Conservation (phyloP, 2,797 vertebrate genomes). For the Anas capensis region DNA sequence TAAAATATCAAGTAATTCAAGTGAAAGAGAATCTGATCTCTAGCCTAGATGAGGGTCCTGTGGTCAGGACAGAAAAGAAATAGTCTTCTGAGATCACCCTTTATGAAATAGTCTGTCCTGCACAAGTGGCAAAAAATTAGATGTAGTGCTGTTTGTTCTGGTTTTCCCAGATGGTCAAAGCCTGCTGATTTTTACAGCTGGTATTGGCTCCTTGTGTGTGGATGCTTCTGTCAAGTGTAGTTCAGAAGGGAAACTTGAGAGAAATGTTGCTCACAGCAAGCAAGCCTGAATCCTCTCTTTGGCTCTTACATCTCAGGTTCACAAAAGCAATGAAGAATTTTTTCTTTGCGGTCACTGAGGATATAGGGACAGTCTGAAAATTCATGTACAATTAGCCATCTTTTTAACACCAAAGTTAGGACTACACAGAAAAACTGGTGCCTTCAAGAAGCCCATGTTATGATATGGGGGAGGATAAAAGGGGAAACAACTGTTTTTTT, state of each 20-base stretch:
- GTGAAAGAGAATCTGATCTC: not conserved
- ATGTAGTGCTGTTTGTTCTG: not conserved
- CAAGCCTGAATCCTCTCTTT: not conserved
- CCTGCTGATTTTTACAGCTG: not conserved
- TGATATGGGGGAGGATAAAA: not conserved
- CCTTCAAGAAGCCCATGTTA: not conserved
- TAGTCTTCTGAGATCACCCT: not conserved
- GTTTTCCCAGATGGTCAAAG: not conserved
- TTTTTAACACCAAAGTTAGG: not conserved
- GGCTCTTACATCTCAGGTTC: not conserved
- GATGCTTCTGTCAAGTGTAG: not conserved
- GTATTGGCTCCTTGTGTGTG: not conserved
- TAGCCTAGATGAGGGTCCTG: not conserved
- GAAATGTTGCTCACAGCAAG: not conserved
- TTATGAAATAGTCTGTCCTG: not conserved
- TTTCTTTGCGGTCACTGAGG: not conserved
- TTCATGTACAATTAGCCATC: not conserved
- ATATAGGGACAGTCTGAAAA: not conserved
- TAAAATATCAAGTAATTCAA: not conserved
- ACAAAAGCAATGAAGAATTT: not conserved
- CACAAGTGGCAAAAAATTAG: not conserved
- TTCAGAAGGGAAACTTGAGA: not conserved
- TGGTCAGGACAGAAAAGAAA: not conserved
- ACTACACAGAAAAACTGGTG: not conserved
- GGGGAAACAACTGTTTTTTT: not conserved